Conservation (phyloP, 1,140 invertebrate species). For the Cotesia chilonis region DNA sequence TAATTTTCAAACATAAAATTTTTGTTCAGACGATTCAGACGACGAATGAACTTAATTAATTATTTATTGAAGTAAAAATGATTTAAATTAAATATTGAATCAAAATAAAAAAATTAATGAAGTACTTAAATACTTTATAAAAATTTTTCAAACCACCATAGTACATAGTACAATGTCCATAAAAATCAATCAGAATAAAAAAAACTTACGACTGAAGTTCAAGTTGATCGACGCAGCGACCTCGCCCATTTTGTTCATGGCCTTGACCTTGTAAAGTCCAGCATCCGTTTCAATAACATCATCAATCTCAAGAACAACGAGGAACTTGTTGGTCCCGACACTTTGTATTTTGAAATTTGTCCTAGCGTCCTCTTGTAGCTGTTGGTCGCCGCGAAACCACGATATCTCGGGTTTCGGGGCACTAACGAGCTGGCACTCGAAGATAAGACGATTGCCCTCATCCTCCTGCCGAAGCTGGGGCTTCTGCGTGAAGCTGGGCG, state of each 20-base stretch:
- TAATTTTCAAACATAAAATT: no score
- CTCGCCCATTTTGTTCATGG: conserved; percentile 97
- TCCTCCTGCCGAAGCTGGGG: conserved; percentile 94
- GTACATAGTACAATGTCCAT: not conserved
- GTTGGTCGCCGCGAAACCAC: conserved; percentile 89
- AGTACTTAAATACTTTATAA: no score
- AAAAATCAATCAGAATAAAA: not conserved
- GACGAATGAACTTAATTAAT: no score
- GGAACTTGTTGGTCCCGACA: conserved; percentile 84
- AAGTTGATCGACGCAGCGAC: conserved; percentile 97
- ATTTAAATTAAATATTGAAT: no score
- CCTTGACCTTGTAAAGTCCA: conserved; percentile 97
- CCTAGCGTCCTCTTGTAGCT: conserved; percentile 81
- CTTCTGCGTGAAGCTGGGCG: conserved; percentile 97
- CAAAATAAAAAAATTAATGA: no score
- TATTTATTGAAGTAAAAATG: no score
- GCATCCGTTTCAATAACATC: conserved; percentile 96
- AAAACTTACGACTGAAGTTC: conserved; percentile 95
- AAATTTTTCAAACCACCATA: no score
- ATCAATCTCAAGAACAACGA: conserved; percentile 91
- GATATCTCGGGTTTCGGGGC: conserved; percentile 89
- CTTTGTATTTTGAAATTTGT: conserved; percentile 88
- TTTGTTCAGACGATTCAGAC: no score
- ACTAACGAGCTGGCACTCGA: conserved; percentile 91
- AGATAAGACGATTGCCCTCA: conserved; percentile 93